Evolutionary conservation across 2,113 vertebrate species (phyloP), one percentile per base, ranked within the genome.

Genomic region (Aegotheles bennettii): DNA sequence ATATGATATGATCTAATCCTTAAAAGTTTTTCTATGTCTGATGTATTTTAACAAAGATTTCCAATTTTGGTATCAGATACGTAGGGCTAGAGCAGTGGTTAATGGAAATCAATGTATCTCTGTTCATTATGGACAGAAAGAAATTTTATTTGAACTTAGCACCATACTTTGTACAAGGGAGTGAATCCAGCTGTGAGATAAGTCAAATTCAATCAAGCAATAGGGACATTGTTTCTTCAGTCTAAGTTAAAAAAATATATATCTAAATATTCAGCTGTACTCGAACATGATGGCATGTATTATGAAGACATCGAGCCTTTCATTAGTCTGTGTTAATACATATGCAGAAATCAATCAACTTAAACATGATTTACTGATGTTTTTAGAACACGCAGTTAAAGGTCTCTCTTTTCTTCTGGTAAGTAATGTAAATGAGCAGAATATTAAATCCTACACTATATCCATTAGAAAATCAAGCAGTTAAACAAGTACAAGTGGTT

Each of bases 391-490:
- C 77, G 45, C 57, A 59, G 69, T 86, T 89, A 94, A 95, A 78
- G 65, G 68, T 69, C 57, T 75, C 33, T 88, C 69, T 89, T 71
- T 82, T 92, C 73, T 91, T 84, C 82, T 74, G 81, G 61, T 90
- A 85, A 90, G 65, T 45, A 84, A 93, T 84, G 50, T 47, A 89
- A 94, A 95, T 86, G 79, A 60, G 33, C 73, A 90, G 91, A 96
- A 93, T 87, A 87, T 95, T 79, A 97, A 97, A 95, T 88, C 80
- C 95, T 83, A 53, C 77, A 47, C 82, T 43, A 26, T 70, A 94
- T 94, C 77, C 92, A 95, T 90, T 87, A 95, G 73, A 76, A 95
- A 96, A 93, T 94, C 87, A 81, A 96, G 90, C 89, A 60, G 90
- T 95, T 94, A 95, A 96, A 94, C 69, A 95, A 78, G 59, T 69